phyloP scores from a whole-genome alignment of 2,888 invertebrate species.

The Noctua janthina region DNA sequence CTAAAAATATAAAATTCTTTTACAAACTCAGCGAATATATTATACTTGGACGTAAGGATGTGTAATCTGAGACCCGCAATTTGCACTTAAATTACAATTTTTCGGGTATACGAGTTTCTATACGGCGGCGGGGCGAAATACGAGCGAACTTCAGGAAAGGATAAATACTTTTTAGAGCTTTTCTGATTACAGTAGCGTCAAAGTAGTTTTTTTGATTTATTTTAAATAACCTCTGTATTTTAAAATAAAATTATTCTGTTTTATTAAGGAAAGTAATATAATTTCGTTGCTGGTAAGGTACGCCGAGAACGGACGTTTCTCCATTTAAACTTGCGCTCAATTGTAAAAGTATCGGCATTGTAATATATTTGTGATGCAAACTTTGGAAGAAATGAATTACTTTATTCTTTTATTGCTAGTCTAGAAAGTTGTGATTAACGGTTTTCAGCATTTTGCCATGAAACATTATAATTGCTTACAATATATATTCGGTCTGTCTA shows the following conservation, averaged over 20 bases:
- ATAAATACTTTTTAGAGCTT: slow-evolving; percentile 53
- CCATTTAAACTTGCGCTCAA: slow-evolving; percentile 45
- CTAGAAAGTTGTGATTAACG: slow-evolving; percentile 11
- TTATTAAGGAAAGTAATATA: slow-evolving; percentile 18
- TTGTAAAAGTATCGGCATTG: slow-evolving; percentile 53
- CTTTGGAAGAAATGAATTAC: slow-evolving; percentile 39
- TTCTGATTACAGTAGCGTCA: slow-evolving; percentile 43
- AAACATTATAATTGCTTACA: not conserved
- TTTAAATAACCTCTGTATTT: slow-evolving; percentile 5
- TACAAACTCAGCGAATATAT: slow-evolving; percentile 47
- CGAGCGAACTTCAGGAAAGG: slow-evolving; percentile 52
- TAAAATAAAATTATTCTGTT: slow-evolving; percentile 3
- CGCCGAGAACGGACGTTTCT: slow-evolving; percentile 15
- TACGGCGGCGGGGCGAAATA: slow-evolving; percentile 44
- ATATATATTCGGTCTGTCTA: not conserved
- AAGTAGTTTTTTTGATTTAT: slow-evolving; percentile 54
- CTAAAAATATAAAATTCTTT: slow-evolving; percentile 53
- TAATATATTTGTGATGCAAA: slow-evolving; percentile 51
- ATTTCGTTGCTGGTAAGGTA: slow-evolving; percentile 25
- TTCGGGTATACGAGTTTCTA: slow-evolving; percentile 58
- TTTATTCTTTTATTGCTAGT: slow-evolving; percentile 35
- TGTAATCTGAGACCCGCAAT: slow-evolving; percentile 64
- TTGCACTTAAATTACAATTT: slow-evolving; percentile 67
- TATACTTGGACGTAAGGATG: slow-evolving; percentile 51
- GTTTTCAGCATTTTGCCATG: not conserved